phyloP scores from a whole-genome alignment of 2,888 invertebrate species.

The Rutpela maculata region DNA sequence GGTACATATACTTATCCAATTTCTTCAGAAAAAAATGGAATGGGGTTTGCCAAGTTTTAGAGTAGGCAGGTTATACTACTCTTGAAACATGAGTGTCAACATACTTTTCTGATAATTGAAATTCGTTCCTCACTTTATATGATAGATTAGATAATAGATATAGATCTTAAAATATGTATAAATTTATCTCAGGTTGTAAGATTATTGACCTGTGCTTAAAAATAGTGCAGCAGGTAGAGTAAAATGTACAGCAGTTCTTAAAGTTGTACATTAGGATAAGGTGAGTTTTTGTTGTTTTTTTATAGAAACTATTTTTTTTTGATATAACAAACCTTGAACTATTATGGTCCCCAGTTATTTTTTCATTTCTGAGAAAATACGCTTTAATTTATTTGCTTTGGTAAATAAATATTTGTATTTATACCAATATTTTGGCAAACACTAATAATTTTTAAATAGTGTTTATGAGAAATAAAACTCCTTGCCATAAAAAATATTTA shows the following conservation, averaged over 20 bases:
- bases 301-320: too few species aligned
- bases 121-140: neutral
- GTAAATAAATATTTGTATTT: neutral
- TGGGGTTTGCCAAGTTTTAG: too few species aligned
- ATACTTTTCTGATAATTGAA: neutral
- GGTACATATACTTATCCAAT: too few species aligned
- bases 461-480: neutral
- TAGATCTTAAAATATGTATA: neutral
- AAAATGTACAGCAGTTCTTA: too few species aligned
- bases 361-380: neutral
- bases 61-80: neutral
- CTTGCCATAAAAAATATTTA: neutral
- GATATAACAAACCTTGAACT: too few species aligned
- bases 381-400: neutral
- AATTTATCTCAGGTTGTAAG: neutral
- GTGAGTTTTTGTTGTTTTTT: too few species aligned
- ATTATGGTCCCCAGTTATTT: neutral
- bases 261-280: too few species aligned
- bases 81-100: neutral
- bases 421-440: neutral
- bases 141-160: neutral
- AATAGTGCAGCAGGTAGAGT: too few species aligned
- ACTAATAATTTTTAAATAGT: neutral
- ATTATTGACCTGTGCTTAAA: neutral
- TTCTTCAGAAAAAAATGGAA: too few species aligned